Conservation (phyloP, 1,140 invertebrate species). For the Platyura marginata region DNA sequence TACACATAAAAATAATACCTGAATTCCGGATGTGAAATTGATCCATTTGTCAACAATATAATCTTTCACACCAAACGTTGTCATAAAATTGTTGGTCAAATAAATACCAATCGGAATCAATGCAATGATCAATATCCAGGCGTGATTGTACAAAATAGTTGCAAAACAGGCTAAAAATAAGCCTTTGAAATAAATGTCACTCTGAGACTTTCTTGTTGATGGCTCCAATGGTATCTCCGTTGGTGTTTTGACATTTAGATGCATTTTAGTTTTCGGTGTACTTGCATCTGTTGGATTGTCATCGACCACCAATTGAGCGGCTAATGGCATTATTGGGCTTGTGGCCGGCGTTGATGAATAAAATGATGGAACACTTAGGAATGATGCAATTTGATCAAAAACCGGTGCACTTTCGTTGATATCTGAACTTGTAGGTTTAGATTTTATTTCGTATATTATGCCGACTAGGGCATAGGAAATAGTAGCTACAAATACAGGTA, state of each 20-base stretch:
- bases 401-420: slow-evolving; percentile 1
- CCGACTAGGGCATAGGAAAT: slow-evolving; percentile 27
- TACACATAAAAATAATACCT: too few species aligned
- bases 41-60: neutral
- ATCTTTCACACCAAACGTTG: slow-evolving; percentile 15
- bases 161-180: slow-evolving; percentile 20
- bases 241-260: neutral
- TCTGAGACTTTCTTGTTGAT: slow-evolving; percentile 2
- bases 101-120: slow-evolving; percentile 18
- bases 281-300: neutral
- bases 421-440: too few species aligned
- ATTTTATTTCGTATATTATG: slow-evolving; percentile 17
- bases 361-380: neutral
- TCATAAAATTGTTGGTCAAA: slow-evolving; percentile 12
- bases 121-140: slow-evolving; percentile 21
- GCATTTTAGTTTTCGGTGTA: slow-evolving; percentile 1
- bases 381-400: neutral
- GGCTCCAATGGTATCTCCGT: neutral
- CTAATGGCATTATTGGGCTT: too few species aligned
- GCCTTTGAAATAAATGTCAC: slow-evolving; percentile 17
- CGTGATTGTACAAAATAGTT: slow-evolving; percentile 21
- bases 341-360: too few species aligned
- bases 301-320: too few species aligned
- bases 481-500: slow-evolving; percentile 28
- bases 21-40: neutral